These are phyloP conservation scores for Heliconius aoede DNA, from an alignment of 2,888 invertebrate species.

Conservation along the genomic window DNA sequence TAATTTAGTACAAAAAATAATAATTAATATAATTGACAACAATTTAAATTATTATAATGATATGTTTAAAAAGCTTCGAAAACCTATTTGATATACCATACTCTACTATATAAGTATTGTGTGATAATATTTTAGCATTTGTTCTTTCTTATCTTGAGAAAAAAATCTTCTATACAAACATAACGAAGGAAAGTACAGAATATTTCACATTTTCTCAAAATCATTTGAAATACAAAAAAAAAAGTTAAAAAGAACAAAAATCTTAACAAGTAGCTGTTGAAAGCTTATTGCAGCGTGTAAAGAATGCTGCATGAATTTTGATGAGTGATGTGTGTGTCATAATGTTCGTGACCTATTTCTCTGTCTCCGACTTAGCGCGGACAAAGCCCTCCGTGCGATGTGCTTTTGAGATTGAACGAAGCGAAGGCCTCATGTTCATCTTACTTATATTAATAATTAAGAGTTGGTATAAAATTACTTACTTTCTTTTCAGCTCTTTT, in stretches of 20 bases:
- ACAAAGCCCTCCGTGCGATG: neutral
- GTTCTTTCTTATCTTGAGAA: neutral
- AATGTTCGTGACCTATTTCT: constrained; percentile 11
- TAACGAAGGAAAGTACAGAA: no score
- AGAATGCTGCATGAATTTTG: constrained; percentile 15
- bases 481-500: neutral
- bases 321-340: constrained; percentile 19
- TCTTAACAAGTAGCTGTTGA: neutral
- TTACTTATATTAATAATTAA: neutral
- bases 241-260: neutral
- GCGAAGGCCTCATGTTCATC: neutral
- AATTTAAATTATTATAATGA: neutral
- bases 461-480: neutral
- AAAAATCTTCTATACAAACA: neutral
- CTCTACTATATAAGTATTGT: neutral
- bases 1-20: neutral
- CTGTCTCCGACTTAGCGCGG: neutral
- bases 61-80: neutral
- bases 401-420: constrained; percentile 3
- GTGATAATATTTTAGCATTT: neutral
- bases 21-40: neutral
- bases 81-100: neutral
- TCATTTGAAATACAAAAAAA: neutral
- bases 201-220: no score
- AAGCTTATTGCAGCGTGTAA: constrained; percentile 10